Percentiles rank a stretch among this genome's conserved stretches.
Conservation (phyloP, 1,140 invertebrate species). For the Nautilus pompilius region DNA sequence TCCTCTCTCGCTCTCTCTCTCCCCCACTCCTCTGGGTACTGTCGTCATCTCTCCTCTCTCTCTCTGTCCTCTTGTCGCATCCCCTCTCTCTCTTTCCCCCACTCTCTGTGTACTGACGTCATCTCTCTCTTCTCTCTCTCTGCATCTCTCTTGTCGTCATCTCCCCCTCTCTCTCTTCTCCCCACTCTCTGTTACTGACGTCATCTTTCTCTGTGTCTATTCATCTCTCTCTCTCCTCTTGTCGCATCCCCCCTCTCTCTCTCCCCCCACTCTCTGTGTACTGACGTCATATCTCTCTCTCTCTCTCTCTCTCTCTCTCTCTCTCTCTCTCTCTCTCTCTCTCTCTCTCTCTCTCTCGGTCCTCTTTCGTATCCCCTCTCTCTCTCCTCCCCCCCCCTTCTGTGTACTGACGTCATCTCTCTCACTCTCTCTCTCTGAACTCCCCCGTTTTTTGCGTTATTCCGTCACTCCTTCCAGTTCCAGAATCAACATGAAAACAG, state of each 20-base stretch:
- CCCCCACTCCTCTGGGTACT: not conserved
- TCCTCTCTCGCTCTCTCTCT: no score
- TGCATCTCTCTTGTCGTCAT: not conserved
- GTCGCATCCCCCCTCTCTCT: not conserved
- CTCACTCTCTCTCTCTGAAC: slow-evolving; percentile 1
- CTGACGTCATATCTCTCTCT: not conserved
- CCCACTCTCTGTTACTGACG: not conserved
- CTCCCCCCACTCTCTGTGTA: not conserved
- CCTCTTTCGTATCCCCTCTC: not conserved
- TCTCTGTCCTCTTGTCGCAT: not conserved
- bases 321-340: not conserved
- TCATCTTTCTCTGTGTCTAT: no score
- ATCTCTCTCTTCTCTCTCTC: not conserved
- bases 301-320: not conserved
- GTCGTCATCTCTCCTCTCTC: no score
- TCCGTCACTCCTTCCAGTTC: no score
- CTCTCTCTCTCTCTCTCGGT: not conserved
- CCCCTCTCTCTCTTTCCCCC: not conserved
- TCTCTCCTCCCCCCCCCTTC: not conserved
- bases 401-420: not conserved
- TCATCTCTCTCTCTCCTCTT: not conserved
- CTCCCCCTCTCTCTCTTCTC: not conserved
- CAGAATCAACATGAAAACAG: not conserved
- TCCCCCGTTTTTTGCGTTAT: no score
- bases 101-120: no score